Base-by-base conservation (phyloP, 1,140 invertebrate species). In the Riptortus pedestris region DNA sequence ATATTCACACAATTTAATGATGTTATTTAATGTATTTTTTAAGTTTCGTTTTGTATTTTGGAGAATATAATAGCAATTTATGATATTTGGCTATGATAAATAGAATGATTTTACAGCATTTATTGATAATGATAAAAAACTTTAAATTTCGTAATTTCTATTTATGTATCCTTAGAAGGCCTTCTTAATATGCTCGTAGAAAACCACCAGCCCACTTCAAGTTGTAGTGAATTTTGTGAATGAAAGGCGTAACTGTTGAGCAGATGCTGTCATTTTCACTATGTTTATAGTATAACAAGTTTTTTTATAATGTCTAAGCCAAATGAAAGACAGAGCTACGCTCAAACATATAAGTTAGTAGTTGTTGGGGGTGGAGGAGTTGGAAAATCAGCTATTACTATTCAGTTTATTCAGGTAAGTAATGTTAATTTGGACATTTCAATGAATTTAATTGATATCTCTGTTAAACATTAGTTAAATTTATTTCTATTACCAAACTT, bases 321-420 rank as follows among this genome's bases (percentile, higher is more conserved):
- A 60, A 77, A 77, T 70, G 82, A 84, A 67, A 80, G 80, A 70
- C 79, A 80, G 65, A 83, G 77, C 72, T 81, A 83, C 70, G 79
- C 81, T 59, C 85, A 87, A 74, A 88, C 86, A 12, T 92, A 91
- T 73, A 93, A 93, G 78, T 77, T 93, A 65, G 91, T 93, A 38
- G 90, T 93, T 52, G 90, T 93, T 65, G 91, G 91, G 52, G 89
- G 88, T 38, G 91, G 91, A 66, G 91, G 91, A 71, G 91, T 93
- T 67, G 91, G 91, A 71, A 93, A 93, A 80, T 91, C 88, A 69
- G 90, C 90, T 60, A 87, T 93, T 73, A 93, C 91, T 66, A 90
- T 93, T 75, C 90, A 93, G 78, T 93, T 93, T 76, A 93, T 93
- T 79, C 90, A 93, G 83, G 63, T 59, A 45, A 48, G 52, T 57